A percentile compares a stretch with the other conserved stretches of the same genome.
phyloP scores from a whole-genome alignment of 2,888 invertebrate genomes.

The Pseudoips prasinana region DNA sequence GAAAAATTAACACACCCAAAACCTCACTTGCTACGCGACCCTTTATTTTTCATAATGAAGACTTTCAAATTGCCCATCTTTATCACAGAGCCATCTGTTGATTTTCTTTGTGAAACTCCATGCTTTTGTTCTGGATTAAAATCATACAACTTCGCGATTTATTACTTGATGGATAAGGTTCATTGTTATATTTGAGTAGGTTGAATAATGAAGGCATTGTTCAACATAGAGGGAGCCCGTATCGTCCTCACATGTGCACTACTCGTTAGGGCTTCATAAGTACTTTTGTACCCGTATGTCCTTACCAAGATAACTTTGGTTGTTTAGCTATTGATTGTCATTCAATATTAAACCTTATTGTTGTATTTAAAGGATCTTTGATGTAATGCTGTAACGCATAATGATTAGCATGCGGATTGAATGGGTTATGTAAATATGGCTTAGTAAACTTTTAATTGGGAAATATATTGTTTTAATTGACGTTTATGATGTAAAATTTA shows the following conservation, averaged over 20 bases:
- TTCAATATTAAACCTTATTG: constrained; percentile 26
- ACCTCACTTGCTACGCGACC: constrained; percentile 35
- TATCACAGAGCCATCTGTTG: constrained; percentile 70
- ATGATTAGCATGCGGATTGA: constrained; percentile 19
- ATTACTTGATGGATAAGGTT: constrained; percentile 42
- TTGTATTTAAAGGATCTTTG: constrained; percentile 1
- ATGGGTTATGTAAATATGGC: constrained; percentile 44
- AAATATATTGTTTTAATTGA: constrained; percentile 43
- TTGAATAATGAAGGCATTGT: constrained; percentile 56
- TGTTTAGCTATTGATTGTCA: constrained; percentile 14
- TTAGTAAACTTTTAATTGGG: constrained; percentile 46
- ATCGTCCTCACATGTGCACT: constrained; percentile 55
- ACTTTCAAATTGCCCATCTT: constrained; percentile 48
- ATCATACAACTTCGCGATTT: constrained; percentile 45
- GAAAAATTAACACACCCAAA: constrained; percentile 38
- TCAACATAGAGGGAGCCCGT: constrained; percentile 55
- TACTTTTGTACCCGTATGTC: constrained; percentile 51
- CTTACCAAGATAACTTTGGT: constrained; percentile 30
- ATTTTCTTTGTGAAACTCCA: constrained; percentile 60
- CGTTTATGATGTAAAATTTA: constrained; percentile 33
- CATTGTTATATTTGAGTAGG: constrained; percentile 40
- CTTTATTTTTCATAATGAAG: constrained; percentile 62
- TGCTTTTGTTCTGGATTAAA: constrained; percentile 36
- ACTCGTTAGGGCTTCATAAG: constrained; percentile 51
- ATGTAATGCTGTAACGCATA: not conserved